Base-by-base conservation (phyloP, 2,888 invertebrate genomes). In the Mythimna loreyi region DNA sequence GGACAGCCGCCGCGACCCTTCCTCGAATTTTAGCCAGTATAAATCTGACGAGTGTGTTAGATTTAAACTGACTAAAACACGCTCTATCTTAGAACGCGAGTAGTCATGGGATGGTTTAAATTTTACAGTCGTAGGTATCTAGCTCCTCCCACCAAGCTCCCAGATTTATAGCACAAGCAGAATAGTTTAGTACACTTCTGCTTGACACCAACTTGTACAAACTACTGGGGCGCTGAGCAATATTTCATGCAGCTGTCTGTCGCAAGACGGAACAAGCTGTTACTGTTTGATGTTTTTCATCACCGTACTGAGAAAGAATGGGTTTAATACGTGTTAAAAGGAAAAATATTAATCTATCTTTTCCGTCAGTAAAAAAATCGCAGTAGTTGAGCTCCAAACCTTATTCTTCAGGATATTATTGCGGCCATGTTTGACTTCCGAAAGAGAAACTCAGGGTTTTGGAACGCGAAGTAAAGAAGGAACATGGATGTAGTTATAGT, bases 141-240 rank as follows among this genome's bases (percentile, higher is more conserved):
- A 68, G 57, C 19, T 30, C 21, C 9, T 43, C 23, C 8, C 36
- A 28, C 47, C 7, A 47, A 43, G 36, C 5, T 3, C 5, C 57
- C 23, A 25, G 11, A 70, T 72, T 28, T 70, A 55, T 56, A 64
- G 25, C 43, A 70, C 59, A 59, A 59, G 64, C 49, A 59, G 64
- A 72, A 70, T 56, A 49, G 49, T 45, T 58, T 47, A 70, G 4
- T 25, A 36, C 5, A 11, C 19, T 43, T 43, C 33, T 49, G 40
- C 33, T 36, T 57, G 50, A 69, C 45, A 25, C 25, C 40, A 70
- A 70, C 40, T 67, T 55, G 8, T 28, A n/a, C 28, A 25, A 52
- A 47, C 28, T 23, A 43, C 30, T n/a, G 2, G 8, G 21, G 16
- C 11, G 21, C 59, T 25, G 11, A 33, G 36, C 13, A 33, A 72